Conservation (phyloP, 2,113 vertebrate species). For the Tupaia chinensis region DNA sequence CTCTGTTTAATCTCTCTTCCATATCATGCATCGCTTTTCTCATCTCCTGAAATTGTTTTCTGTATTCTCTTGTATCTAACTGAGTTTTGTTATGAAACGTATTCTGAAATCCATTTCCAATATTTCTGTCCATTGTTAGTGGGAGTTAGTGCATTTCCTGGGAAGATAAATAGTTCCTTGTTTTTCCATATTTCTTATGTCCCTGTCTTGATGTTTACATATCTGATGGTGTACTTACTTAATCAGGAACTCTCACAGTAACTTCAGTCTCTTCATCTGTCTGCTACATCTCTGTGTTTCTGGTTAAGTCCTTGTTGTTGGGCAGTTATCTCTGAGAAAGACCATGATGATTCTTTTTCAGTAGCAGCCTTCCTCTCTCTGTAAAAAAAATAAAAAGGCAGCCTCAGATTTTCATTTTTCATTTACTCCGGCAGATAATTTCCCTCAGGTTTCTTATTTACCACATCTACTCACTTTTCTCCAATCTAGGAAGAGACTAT, state of each 20-base stretch:
- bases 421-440: background rate
- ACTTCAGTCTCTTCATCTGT: background rate
- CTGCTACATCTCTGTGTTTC: background rate
- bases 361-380: background rate
- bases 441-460: background rate
- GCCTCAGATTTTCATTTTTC: background rate
- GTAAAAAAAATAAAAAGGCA: background rate
- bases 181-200: too few species aligned
- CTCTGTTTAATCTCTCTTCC: too few species aligned
- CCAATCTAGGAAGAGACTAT: background rate
- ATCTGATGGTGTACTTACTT: background rate
- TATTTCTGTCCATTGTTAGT: too few species aligned
- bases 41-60: too few species aligned
- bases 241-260: background rate
- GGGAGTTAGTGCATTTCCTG: too few species aligned
- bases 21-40: too few species aligned
- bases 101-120: too few species aligned
- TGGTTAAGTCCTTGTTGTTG: background rate
- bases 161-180: too few species aligned
- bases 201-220: too few species aligned
- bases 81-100: too few species aligned
- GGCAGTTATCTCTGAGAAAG: background rate
- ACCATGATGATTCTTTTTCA: background rate
- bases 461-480: background rate
- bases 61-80: too few species aligned